These are phyloP conservation scores for Perognathus longimembris DNA, from an alignment of 2,113 vertebrate genomes.

Conservation along the genomic window DNA sequence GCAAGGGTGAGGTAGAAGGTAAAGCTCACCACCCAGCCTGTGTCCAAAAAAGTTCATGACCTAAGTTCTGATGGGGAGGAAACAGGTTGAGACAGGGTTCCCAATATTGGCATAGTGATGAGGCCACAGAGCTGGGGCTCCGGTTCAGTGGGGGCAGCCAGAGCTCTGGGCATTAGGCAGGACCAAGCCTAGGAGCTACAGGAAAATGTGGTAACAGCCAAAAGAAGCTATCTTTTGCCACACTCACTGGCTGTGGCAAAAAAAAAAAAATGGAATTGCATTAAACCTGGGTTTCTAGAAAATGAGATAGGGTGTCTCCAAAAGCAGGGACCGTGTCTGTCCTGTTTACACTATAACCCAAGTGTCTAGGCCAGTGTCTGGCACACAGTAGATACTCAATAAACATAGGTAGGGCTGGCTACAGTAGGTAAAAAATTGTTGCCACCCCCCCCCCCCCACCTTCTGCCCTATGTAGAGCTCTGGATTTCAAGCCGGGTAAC, in stretches of 20 bases:
- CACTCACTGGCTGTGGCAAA: neutral
- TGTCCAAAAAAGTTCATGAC: neutral
- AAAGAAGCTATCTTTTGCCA: neutral
- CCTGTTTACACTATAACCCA: neutral
- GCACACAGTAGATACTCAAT: neutral
- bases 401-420: neutral
- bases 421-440: neutral
- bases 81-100: neutral
- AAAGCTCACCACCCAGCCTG: neutral
- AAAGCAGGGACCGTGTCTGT: neutral
- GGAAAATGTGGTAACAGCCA: neutral
- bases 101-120: no score
- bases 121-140: constrained; percentile 2
- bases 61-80: neutral
- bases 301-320: no score
- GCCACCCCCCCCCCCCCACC: no score
- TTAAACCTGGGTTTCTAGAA: neutral
- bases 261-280: neutral
- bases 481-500: neutral
- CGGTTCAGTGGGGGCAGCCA: neutral
- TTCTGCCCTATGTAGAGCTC: neutral
- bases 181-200: neutral
- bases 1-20: neutral
- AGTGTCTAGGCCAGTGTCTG: neutral
- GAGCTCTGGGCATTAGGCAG: neutral